These are phyloP conservation scores for Xenopus laevis DNA, from an alignment of 2,113 vertebrate genomes.

Conservation along the genomic window DNA sequence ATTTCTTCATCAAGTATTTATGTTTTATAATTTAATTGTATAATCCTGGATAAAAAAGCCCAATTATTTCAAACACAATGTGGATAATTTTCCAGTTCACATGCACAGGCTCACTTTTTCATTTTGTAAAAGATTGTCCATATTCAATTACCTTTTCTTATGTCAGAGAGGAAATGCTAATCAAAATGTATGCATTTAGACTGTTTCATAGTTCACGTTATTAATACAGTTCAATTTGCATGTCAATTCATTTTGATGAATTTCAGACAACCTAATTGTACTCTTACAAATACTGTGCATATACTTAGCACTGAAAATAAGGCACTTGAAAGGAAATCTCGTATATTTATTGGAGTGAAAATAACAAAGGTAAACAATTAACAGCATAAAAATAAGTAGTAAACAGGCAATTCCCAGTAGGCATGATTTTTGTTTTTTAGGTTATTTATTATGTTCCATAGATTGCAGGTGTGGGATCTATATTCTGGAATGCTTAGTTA, in stretches of 20 bases:
- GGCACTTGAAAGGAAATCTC: neutral
- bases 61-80: conserved; percentile 29
- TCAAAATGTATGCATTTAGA: conserved; percentile 29
- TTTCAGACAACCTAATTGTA: conserved; percentile 21
- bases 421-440: neutral
- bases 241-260: conserved; percentile 16
- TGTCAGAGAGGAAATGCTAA: conserved; percentile 38
- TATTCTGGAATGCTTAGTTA: no score
- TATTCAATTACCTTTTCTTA: conserved; percentile 41
- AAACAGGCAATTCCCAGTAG: neutral
- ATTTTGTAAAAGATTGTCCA: conserved; percentile 19
- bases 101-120: conserved; percentile 24
- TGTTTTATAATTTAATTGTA: conserved; percentile 41
- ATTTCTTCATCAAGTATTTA: conserved; percentile 39
- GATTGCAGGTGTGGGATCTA: neutral
- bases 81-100: conserved; percentile 38
- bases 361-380: neutral
- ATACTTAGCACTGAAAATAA: neutral
- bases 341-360: neutral
- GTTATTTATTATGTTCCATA: neutral
- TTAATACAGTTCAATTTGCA: conserved; percentile 21
- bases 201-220: conserved; percentile 7
- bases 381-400: neutral
- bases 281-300: conserved; percentile 5
- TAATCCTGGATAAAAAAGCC: conserved; percentile 37